Evolutionary conservation across 2,113 vertebrate genomes (phyloP), one percentile per base, ranked within the genome.

Genomic region (Polypterus bichir): DNA sequence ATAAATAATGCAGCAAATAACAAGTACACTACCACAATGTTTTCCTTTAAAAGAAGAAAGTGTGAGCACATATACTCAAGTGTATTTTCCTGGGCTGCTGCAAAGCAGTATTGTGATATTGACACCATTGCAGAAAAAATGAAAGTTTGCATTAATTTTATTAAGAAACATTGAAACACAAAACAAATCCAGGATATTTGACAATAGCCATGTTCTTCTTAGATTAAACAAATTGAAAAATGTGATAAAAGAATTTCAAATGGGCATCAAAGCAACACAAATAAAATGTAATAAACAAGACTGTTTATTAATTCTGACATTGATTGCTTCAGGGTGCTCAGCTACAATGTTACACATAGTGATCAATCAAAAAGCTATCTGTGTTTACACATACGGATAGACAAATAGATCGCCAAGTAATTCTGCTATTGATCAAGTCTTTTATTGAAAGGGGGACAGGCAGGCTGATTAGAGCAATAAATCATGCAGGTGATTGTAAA

Each of bases 251-350:
- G 51, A 52, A 52, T 10, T 27, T 3, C 54, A 56, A 9, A 56
- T 9, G 6, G 54, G 11, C 10, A 56, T 10, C 3, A 4, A 27
- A 58, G 44, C 46, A 58, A 58, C 56, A 58, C 44, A 45, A 9
- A 45, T 11, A 44, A 58, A 11, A 58, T 58, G 44, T 58, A 45
- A 45, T 45, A 44, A 7, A 45, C n/a, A 44, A 9, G n/a, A 58
- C 46, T 7, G 56, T 45, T 44, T 57, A 57, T 57, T 57, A 57
- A 57, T 57, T 57, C 9, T 57, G 56, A 11, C 56, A 57, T 44
- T 57, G 56, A 11, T 57, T 27, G 9, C 56, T 45, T 44, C 56
- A 58, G 44, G 56, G 8, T 58, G 56, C 6, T 44, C 56, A 45
- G 56, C 9, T 46, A 62, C 46, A 58, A 3, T 7, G 48, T 57